phyloP scores from a whole-genome alignment of 2,888 invertebrate species.

The Euplexia lucipara region DNA sequence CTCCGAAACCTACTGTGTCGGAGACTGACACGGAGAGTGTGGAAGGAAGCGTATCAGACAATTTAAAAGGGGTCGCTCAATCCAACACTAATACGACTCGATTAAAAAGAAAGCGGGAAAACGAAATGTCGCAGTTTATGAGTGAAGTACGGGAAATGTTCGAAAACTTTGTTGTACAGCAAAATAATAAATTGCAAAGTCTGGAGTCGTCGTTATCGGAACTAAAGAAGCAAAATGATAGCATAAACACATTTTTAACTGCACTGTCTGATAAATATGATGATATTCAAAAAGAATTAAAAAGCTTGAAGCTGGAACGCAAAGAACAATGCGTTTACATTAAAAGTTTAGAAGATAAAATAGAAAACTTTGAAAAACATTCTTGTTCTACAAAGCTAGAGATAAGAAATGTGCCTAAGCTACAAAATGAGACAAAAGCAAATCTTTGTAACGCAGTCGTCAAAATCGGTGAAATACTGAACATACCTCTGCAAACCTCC shows the following conservation, averaged over 20 bases:
- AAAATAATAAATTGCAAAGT: slow-evolving; percentile 3
- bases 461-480: slow-evolving; percentile 5
- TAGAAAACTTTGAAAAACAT: slow-evolving; percentile 7
- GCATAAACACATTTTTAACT: background rate
- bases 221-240: slow-evolving; percentile 2
- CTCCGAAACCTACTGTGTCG: background rate
- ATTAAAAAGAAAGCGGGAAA: slow-evolving; percentile 1
- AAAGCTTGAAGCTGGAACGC: slow-evolving; percentile 2
- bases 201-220: background rate
- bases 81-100: too few relatives aligned
- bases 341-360: slow-evolving; percentile 1
- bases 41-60: slow-evolving; percentile 10
- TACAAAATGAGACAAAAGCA: slow-evolving; percentile 1
- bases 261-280: slow-evolving; percentile 1
- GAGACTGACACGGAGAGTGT: slow-evolving; percentile 4
- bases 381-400: slow-evolving; percentile 2
- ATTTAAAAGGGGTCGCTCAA: too few relatives aligned
- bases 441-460: slow-evolving; percentile 2
- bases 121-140: slow-evolving; percentile 1
- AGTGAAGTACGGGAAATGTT: slow-evolving; percentile 2
- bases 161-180: background rate
- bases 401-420: slow-evolving; percentile 3
- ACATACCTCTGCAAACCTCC: background rate
- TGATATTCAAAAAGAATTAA: slow-evolving; percentile 6
- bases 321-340: slow-evolving; percentile 6